Percentiles rank a stretch among this genome's conserved stretches.
These are phyloP conservation scores for Malurus leucopterus DNA, from an alignment of 2,797 vertebrate genomes.

Conservation along the genomic window DNA sequence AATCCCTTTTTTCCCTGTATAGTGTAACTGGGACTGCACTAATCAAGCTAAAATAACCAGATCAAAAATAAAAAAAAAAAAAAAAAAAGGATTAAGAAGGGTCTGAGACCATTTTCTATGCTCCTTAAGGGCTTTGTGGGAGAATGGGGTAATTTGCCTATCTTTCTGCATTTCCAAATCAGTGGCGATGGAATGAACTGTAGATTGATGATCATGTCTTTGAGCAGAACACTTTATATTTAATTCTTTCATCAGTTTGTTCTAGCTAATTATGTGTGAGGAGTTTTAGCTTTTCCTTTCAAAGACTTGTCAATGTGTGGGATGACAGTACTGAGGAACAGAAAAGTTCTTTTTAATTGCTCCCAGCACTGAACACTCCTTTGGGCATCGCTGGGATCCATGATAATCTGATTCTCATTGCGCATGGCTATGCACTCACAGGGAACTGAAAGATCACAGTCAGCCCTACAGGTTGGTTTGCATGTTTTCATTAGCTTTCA, in stretches of 20 bases:
- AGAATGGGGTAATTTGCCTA: conserved; percentile 5
- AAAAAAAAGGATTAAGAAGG: not conserved
- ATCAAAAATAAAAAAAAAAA: not conserved
- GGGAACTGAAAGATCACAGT: not conserved
- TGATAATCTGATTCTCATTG: conserved; percentile 30
- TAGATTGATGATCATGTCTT: conserved; percentile 38
- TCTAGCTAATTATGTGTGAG: conserved; percentile 57
- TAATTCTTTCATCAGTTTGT: conserved; percentile 58
- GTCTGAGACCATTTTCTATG: not conserved
- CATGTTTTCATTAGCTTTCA: not conserved
- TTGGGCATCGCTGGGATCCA: conserved; percentile 3
- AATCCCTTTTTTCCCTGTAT: not conserved
- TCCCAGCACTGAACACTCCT: conserved; percentile 12
- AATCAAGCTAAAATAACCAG: not conserved
- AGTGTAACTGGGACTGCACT: not conserved
- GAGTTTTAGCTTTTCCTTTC: conserved; percentile 62
- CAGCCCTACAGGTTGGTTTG: not conserved
- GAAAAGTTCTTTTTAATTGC: conserved; percentile 53
- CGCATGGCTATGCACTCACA: not conserved
- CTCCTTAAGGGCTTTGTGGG: not conserved
- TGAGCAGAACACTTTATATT: conserved; percentile 46
- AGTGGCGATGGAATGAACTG: not conserved
- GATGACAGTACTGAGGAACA: conserved; percentile 35
- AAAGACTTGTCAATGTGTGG: conserved; percentile 53
- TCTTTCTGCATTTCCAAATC: conserved; percentile 21